Conservation (phyloP, 2,797 vertebrate genomes). For the Gymnodraco acuticeps region DNA sequence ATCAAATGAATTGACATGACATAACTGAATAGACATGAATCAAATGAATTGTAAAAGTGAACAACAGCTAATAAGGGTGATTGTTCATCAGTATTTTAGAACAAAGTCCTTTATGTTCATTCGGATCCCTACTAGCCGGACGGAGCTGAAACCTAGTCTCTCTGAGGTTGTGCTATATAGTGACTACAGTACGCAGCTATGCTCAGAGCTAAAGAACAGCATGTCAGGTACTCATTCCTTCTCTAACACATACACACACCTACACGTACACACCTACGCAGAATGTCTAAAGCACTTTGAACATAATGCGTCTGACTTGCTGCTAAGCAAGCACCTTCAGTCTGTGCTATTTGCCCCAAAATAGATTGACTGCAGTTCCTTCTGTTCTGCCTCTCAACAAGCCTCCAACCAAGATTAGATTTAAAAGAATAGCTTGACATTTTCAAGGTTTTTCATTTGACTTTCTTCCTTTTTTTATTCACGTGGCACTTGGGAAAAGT, state of each 20-base stretch:
- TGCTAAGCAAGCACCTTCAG: slow-evolving; percentile 57
- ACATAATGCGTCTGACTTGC: slow-evolving; percentile 50
- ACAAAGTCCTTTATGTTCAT: slow-evolving; percentile 20
- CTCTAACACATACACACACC: slow-evolving; percentile 11
- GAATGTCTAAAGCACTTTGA: slow-evolving; percentile 51
- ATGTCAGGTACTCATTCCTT: slow-evolving; percentile 46
- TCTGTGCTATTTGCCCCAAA: slow-evolving; percentile 53
- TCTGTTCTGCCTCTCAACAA: slow-evolving; percentile 42
- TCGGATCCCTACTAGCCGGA: slow-evolving; percentile 39
- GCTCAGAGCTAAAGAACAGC: slow-evolving; percentile 61
- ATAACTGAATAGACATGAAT: neutral
- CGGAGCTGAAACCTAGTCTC: slow-evolving; percentile 35
- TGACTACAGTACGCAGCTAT: slow-evolving; percentile 55
- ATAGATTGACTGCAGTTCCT: slow-evolving; percentile 53
- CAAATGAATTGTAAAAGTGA: neutral
- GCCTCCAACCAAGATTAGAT: slow-evolving; percentile 43
- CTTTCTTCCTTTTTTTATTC: slow-evolving; percentile 35
- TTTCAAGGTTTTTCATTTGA: slow-evolving; percentile 33
- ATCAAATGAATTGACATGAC: neutral
- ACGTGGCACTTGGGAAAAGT: slow-evolving; percentile 10
- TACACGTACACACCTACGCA: neutral
- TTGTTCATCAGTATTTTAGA: slow-evolving; percentile 3
- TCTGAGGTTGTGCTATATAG: slow-evolving; percentile 34
- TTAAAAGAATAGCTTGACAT: slow-evolving; percentile 50
- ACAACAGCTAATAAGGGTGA: neutral